phyloP scores from a whole-genome alignment of 2,797 vertebrate genomes.

The Simalia tracyae region DNA sequence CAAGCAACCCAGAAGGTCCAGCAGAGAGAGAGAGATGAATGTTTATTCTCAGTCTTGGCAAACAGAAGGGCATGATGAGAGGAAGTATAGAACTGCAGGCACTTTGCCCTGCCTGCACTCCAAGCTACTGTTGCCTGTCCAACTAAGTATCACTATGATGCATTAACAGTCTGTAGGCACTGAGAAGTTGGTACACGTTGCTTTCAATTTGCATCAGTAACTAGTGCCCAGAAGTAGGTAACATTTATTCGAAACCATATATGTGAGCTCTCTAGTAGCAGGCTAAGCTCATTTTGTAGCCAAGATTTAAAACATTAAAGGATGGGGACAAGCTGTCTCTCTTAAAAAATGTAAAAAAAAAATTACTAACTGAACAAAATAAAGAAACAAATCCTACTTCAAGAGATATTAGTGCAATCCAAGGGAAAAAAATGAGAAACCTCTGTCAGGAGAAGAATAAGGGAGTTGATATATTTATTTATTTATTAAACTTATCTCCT shows the following conservation, averaged over 20 bases:
- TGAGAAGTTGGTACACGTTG: background rate
- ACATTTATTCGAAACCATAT: background rate
- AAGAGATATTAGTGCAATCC: background rate
- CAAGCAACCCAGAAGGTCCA: background rate
- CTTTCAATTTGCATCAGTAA: constrained; percentile 32
- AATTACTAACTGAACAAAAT: background rate
- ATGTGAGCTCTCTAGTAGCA: background rate
- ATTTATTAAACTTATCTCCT: background rate
- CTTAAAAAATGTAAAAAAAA: background rate
- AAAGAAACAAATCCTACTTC: background rate
- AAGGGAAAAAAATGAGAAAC: background rate
- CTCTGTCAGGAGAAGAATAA: background rate
- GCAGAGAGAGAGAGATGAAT: background rate
- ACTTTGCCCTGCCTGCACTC: background rate
- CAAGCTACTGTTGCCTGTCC: background rate
- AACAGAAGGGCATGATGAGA: background rate
- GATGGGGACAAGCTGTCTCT: background rate
- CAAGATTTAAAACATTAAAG: background rate
- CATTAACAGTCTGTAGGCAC: background rate
- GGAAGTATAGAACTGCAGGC: background rate
- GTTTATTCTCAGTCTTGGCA: background rate
- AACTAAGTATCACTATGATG: background rate
- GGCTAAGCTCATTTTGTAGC: too few relatives aligned
- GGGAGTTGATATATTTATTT: background rate
- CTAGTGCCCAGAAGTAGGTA: background rate